These are phyloP conservation scores for Malurus alboscapulatus DNA, from an alignment of 2,113 vertebrate genomes.

Conservation along the genomic window DNA sequence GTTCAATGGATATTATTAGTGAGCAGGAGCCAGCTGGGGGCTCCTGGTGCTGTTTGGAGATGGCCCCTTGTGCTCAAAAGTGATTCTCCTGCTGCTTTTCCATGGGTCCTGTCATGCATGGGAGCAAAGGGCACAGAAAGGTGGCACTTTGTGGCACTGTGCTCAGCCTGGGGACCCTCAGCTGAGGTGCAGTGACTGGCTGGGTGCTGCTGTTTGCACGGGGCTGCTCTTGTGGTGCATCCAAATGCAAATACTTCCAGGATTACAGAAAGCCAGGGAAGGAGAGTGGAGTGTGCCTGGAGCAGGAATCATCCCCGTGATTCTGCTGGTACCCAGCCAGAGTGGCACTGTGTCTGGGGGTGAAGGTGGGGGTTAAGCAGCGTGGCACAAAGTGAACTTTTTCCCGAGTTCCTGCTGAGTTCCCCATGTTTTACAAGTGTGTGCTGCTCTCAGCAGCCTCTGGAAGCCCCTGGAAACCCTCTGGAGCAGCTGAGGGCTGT, in stretches of 20 bases:
- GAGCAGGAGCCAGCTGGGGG: neutral
- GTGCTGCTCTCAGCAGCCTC: neutral
- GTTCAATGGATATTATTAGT: neutral
- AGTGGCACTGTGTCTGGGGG: neutral
- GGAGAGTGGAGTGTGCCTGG: neutral
- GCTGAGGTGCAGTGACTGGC: neutral
- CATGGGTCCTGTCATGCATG: neutral
- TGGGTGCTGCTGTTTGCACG: neutral
- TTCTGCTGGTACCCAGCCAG: neutral
- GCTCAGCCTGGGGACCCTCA: no score
- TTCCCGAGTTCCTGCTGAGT: fast-evolving
- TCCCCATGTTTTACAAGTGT: neutral
- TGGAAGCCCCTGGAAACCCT: neutral
- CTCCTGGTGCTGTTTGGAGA: neutral
- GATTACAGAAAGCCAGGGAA: neutral
- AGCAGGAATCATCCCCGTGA: neutral
- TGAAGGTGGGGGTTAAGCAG: neutral
- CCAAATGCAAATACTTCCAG: neutral
- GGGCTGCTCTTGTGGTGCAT: neutral
- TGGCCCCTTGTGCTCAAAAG: fast-evolving
- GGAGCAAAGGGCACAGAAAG: neutral
- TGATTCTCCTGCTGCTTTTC: neutral
- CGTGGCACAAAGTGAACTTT: neutral
- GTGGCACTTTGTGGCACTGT: neutral
- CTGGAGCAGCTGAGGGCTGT: neutral